These are phyloP conservation scores for Tenthredo amoena DNA, from an alignment of 2,888 invertebrate species.

Conservation along the genomic window DNA sequence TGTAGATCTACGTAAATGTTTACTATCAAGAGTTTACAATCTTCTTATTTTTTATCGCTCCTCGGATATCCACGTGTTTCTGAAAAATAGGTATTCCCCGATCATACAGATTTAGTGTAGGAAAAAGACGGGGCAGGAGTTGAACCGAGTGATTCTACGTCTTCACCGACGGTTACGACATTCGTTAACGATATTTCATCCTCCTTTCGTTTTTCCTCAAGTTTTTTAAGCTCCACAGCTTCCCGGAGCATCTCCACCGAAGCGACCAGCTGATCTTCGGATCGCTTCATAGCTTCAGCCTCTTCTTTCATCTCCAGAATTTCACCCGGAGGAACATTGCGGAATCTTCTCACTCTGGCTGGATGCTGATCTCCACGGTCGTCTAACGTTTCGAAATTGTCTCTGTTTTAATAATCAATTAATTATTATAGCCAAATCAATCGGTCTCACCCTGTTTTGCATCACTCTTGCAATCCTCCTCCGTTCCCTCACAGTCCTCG, in stretches of 20 bases:
- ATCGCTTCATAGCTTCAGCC: not conserved
- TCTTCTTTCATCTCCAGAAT: conserved; percentile 12
- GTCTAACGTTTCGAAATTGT: not conserved
- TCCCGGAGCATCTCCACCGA: conserved; percentile 11
- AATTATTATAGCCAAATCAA: not conserved
- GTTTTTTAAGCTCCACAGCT: conserved; percentile 16
- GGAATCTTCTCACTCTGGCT: not conserved
- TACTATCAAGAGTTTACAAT: not conserved
- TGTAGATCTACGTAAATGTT: not conserved
- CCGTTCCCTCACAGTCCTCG: not conserved
- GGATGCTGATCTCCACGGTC: not conserved
- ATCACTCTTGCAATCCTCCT: not conserved
- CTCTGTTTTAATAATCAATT: not conserved
- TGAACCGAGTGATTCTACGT: not conserved
- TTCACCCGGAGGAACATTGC: not conserved
- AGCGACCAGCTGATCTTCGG: conserved; percentile 13
- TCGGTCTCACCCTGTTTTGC: not conserved
- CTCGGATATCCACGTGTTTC: not conserved
- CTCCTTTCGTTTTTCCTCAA: not conserved
- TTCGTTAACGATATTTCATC: not conserved
- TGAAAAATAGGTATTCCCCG: not conserved
- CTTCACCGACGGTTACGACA: not conserved
- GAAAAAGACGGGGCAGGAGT: not conserved
- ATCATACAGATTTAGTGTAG: not conserved
- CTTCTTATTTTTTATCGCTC: too few relatives aligned